A percentile compares a stretch with the other conserved stretches of the same genome.
Evolutionary conservation across 2,888 invertebrate species (phyloP).

Genomic region (Cryptocephalus moraei): DNA sequence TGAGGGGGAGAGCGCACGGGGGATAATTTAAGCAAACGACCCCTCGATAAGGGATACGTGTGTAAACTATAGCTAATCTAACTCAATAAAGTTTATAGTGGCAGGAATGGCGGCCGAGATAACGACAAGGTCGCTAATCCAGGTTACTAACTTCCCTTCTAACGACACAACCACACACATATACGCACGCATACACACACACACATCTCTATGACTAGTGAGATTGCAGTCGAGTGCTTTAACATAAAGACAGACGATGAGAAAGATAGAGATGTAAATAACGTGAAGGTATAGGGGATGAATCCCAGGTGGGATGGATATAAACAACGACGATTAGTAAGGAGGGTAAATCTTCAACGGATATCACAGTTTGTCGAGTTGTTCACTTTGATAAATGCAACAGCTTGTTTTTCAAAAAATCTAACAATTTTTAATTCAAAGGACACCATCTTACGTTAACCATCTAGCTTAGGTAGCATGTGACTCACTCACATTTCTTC

Average conservation of each 20-base stretch:
- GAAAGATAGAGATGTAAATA: not conserved
- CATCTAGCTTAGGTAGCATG: too few species aligned
- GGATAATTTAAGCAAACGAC: slow-evolving; percentile 39
- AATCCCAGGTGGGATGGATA: too few species aligned
- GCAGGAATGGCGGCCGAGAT: slow-evolving; percentile 40
- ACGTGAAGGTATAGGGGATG: too few species aligned
- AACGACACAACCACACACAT: slow-evolving; percentile 22
- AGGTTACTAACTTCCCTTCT: slow-evolving; percentile 34
- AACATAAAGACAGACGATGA: slow-evolving; percentile 11
- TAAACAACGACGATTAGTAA: too few species aligned
- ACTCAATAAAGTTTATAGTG: slow-evolving; percentile 43
- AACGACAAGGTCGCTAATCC: slow-evolving; percentile 38
- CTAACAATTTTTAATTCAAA: too few species aligned
- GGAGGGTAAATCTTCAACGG: too few species aligned
- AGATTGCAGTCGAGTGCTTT: slow-evolving; percentile 17
- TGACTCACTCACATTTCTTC: too few species aligned
- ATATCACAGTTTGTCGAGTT: too few species aligned
- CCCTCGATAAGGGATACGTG: slow-evolving; percentile 39
- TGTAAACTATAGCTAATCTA: slow-evolving; percentile 42
- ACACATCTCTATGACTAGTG: slow-evolving; percentile 25
- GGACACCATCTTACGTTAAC: too few species aligned
- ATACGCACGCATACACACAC: too few species aligned
- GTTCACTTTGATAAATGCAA: too few species aligned
- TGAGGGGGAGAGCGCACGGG: slow-evolving; percentile 19
- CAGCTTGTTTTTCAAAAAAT: too few species aligned